Evolutionary conservation across 2,888 invertebrate genomes (phyloP), one percentile per base, ranked within the genome.

Genomic region (Charanyca ferruginea): DNA sequence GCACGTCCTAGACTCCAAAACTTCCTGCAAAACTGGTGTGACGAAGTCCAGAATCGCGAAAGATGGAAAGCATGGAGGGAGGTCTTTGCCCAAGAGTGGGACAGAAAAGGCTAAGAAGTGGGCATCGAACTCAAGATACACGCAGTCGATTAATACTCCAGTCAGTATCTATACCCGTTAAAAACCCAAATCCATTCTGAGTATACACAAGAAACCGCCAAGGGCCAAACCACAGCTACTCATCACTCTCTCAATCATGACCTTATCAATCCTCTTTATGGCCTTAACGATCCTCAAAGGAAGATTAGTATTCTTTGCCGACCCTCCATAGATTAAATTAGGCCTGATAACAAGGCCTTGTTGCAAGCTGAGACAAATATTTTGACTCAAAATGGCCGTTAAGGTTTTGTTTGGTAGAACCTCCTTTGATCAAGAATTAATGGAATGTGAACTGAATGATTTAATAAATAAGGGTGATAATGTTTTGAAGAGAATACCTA

Each of bases 281-380:
- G 62, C 52, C 73, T 54, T 60, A 69, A 73, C 70, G 76, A 73
- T 51, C 73, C 67, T 71, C 70, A 76, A 71, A 79, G 57, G 55
- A 60, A 80, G 76, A 81, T 80, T 80, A 76, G 79, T 81, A 81
- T 79, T 80, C 69, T 76, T 79, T 73, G 49, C 63, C 58, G 47
- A 70, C 60, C 52, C 63, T 51, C 64, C 53, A 76, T 68, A 70
- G 72, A 80, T 81, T 81, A 72, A 80, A 79, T 76, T 66, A 73
- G 72, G 45, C 35, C 61, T 48, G 81, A 80, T 81, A 80, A 68
- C 65, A 38, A 7, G 8, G 47, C 54, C 67, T 49, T 63, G 62
- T 65, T 62, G 54, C n/a, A 44, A 48, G 49, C 35, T 35, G 62
- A 69, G 81, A 71, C 75, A 79, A 80, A 80, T 79, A 75, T 80